phyloP scores from a whole-genome alignment of 1,140 invertebrate species.

The Globodera rostochiensis region DNA sequence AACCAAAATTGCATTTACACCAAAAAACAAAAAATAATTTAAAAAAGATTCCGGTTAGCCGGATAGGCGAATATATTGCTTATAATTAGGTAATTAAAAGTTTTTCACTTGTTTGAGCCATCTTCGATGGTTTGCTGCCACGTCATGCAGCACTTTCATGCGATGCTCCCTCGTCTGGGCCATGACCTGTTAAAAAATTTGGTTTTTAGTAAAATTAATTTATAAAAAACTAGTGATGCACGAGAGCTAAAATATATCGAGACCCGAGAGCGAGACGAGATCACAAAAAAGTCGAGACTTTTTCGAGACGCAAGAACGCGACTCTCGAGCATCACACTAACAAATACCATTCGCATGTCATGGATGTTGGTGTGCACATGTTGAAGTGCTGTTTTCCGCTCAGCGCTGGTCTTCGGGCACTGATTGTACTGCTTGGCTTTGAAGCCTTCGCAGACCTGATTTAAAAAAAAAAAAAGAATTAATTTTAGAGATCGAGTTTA shows the following conservation, averaged over 20 bases:
- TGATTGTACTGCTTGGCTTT: constrained; percentile 65
- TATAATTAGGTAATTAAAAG: background rate
- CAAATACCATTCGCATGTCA: constrained; percentile 54
- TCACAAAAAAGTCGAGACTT: too few relatives aligned
- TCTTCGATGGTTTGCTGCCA: constrained; percentile 56
- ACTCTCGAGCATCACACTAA: too few relatives aligned
- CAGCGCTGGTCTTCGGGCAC: constrained; percentile 62
- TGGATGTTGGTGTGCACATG: constrained; percentile 59
- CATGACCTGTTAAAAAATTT: constrained; percentile 70
- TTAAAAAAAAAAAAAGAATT: constrained; percentile 21
- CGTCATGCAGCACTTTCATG: constrained; percentile 62
- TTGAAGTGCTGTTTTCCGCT: constrained; percentile 48
- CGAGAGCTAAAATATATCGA: too few relatives aligned
- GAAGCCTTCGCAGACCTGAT: constrained; percentile 59
- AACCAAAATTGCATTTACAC: too few relatives aligned
- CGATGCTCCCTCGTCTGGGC: constrained; percentile 63
- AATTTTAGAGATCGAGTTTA: constrained; percentile 9
- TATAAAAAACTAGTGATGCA: background rate
- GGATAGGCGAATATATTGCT: too few relatives aligned
- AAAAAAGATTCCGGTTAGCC: too few relatives aligned
- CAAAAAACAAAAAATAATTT: too few relatives aligned
- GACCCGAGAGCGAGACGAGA: too few relatives aligned
- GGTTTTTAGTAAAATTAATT: background rate
- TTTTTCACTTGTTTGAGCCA: constrained; percentile 63
- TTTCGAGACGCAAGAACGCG: background rate